Evolutionary conservation across 1,140 invertebrate genomes (phyloP), one percentile per base, ranked within the genome.

Genomic region (Lepidostoma basale): DNA sequence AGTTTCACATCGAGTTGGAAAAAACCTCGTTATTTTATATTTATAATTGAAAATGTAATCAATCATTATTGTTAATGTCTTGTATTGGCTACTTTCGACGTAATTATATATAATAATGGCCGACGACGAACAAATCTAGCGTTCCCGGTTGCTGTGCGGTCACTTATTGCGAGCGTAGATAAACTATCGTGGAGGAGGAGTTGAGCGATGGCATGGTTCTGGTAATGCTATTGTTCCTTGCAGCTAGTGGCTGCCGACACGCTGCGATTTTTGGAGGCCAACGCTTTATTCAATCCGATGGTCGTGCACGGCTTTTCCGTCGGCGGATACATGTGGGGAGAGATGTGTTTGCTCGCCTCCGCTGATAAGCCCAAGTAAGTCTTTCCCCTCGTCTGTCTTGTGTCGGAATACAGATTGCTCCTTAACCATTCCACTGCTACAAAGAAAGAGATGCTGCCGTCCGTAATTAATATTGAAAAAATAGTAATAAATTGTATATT

Each of bases 261-360:
- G 1, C 73, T 95, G 3, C 85, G 87, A 58, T 92, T 94, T 76
- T 78, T 95, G 71, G 78, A 88, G 14, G 78, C 81, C 18, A 90
- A 92, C 74, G 75, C 78, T 25, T 76, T 76, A 56, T 73, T 83
- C 54, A 76, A 87, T 10, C 90, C 90, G 33, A 82, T 94, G 49
- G 75, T 95, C 3, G 75, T 96, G 12, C 94, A 97, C 79, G 94
- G 92, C 0, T 96, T 97, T 81, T 95, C 93, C 0, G 92, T 96
- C 0, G 94, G 89, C 6, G 94, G 88, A 12, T 96, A 96, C 78
- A 80, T 96, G 66, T 92, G 90, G 87, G 91, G 92, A 6, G 94
- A 96, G 79, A 59, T 83, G 2, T 85, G 89, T 33, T 85, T 93
- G 66, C 77, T 78, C 12, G 76, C 76, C 58, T 78, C 80, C 73